Percentiles rank a stretch among this genome's conserved stretches.
Conservation (phyloP, 2,113 vertebrate species). For the Pongo abelii region DNA sequence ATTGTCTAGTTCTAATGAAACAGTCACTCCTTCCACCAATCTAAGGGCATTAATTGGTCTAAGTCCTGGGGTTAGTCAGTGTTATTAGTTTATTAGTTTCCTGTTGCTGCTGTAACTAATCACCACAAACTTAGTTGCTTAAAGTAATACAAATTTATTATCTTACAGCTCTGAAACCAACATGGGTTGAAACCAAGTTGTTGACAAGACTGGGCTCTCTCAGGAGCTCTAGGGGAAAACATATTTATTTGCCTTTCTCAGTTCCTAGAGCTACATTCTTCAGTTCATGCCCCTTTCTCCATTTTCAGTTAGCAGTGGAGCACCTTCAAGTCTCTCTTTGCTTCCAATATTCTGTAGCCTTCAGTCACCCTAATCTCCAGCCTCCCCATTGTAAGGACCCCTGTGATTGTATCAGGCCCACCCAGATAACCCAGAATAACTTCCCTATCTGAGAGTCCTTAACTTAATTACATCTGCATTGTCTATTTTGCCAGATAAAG, state of each 20-base stretch:
- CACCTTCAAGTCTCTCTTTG: not conserved
- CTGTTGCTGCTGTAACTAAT: not conserved
- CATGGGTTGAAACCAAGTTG: not conserved
- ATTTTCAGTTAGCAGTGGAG: not conserved
- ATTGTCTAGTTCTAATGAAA: constrained; percentile 35
- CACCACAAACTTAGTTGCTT: not conserved
- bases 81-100: not conserved
- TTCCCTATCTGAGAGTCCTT: not conserved
- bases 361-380: not conserved
- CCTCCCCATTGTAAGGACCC: not conserved
- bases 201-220: not conserved
- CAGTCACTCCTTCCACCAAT: not conserved
- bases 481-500: not conserved
- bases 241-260: not conserved
- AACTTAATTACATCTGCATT: not conserved
- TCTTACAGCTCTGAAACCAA: not conserved
- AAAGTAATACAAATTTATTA: not conserved
- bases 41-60: not conserved
- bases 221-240: not conserved
- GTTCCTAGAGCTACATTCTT: not conserved
- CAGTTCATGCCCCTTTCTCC: not conserved
- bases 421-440: not conserved
- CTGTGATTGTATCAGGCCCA: not conserved
- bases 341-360: not conserved
- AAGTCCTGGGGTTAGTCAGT: not conserved